Base-by-base conservation (phyloP, 2,113 vertebrate species). In the Percopsis transmontana region DNA sequence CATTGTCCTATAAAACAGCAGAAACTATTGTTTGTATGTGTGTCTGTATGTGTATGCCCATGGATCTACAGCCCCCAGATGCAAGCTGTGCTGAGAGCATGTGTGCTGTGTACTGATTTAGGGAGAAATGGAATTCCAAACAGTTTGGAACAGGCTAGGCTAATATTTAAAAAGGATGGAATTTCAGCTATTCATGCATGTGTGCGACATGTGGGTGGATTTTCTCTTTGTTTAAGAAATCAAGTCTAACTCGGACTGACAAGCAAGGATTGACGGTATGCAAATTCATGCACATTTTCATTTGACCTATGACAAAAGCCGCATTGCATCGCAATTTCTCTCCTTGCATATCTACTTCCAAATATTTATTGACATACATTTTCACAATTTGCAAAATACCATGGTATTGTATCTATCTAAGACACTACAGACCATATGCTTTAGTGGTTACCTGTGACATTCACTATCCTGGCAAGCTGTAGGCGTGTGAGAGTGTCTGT, bases 1-100 rank as follows among this genome's bases (percentile, higher is more conserved):
- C 82, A 79, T 91, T 91, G 89, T 91, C 72, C 78, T 62, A 60
- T 33, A 50, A 80, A 89, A 88, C 88, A 88, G 88, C 77, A 67
- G 75, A 62, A 77, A 85, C 85, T 86, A 89, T 91, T 88, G 89
- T 91, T 57, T 84, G 80, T 72, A 80, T 82, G 82, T 82, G 80
- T 81, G 81, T 68, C 41, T 66, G 68, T 82, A 79, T 86, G 81
- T 71, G 75, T 82, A n/a, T n/a, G n/a, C n/a, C 74, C 77, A 81
- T 82, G 73, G 58, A 48, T 38, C 58, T 61, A 44, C 79, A 61
- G 70, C 86, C 83, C 75, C 72, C 80, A 77, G 79, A 84, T 82
- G 85, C 79, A 80, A 84, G 82, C 61, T 57, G 16, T 47, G 42
- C 48, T 80, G 70, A 67, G 82, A 72, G 44, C 51, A 80, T 72